A percentile compares a stretch with the other conserved stretches of the same genome.
phyloP scores from a whole-genome alignment of 1,140 invertebrate genomes.

The Drosophila sproati region DNA sequence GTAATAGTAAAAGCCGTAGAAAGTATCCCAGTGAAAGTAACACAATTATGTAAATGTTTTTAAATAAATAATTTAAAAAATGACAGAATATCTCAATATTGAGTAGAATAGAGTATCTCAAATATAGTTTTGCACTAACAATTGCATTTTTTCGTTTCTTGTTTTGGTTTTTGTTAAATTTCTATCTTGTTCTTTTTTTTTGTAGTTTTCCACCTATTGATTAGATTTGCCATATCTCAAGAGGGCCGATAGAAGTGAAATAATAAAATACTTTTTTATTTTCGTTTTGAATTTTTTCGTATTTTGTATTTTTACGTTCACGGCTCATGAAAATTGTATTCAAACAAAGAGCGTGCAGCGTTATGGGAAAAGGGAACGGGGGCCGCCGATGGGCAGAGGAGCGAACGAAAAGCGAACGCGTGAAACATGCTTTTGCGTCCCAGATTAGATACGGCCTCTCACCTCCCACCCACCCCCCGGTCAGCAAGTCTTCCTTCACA shows the following conservation, averaged over 20 bases:
- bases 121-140: too few species aligned
- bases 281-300: not conserved
- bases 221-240: conserved; percentile 24
- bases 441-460: conserved; percentile 61
- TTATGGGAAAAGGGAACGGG: not conserved
- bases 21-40: too few species aligned
- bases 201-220: not conserved
- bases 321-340: not conserved
- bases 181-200: not conserved
- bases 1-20: too few species aligned
- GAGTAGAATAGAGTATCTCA: too few species aligned
- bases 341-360: not conserved
- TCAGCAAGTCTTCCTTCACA: not conserved
- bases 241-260: conserved; percentile 26
- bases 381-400: too few species aligned
- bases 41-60: too few species aligned
- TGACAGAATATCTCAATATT: too few species aligned
- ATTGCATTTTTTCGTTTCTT: not conserved
- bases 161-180: not conserved
- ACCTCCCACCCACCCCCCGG: not conserved
- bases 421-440: conserved; percentile 56
- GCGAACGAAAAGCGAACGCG: not conserved
- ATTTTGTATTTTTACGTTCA: conserved; percentile 11
- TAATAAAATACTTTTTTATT: conserved; percentile 12
- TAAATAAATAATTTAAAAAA: too few species aligned